Percentiles rank a stretch among this genome's conserved stretches.
phyloP scores from a whole-genome alignment of 2,888 invertebrate species.

The Keiferia lycopersicella region DNA sequence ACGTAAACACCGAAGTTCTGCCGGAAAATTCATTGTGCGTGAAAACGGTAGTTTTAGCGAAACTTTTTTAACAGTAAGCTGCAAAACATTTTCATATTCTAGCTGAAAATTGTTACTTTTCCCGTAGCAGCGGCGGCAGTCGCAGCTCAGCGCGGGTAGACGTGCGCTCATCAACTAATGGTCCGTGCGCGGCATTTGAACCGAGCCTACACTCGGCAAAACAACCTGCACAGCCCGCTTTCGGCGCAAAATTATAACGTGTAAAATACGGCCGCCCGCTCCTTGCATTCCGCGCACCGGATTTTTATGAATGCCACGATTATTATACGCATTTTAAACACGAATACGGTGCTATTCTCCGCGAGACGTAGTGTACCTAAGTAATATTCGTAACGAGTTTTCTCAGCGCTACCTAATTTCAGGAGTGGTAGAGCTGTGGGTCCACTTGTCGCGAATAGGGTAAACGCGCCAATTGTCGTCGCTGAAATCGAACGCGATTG shows the following conservation, averaged over 20 bases:
- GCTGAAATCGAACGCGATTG: conserved; percentile 73
- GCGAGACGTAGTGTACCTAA: conserved; percentile 56
- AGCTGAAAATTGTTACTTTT: conserved; percentile 77
- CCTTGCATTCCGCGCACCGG: conserved; percentile 77
- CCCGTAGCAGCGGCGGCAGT: conserved; percentile 51
- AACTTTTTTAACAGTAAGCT: conserved; percentile 66
- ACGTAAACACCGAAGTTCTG: conserved; percentile 59
- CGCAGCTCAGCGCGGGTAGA: conserved; percentile 40
- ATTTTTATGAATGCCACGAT: conserved; percentile 79
- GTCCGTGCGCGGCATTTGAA: conserved; percentile 81
- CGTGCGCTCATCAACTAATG: conserved; percentile 82
- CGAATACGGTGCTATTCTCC: conserved; percentile 76
- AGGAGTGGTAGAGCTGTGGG: conserved; percentile 57
- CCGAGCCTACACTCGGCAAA: conserved; percentile 78
- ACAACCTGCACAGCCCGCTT: conserved; percentile 70
- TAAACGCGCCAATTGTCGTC: conserved; percentile 55
- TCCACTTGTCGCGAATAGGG: conserved; percentile 54
- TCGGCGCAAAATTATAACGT: conserved; percentile 80
- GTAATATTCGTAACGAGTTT: conserved; percentile 80
- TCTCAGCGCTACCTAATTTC: conserved; percentile 76
- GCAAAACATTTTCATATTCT: conserved; percentile 77
- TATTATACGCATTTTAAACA: conserved; percentile 81
- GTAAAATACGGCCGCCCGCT: conserved; percentile 77
- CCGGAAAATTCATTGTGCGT: conserved; percentile 74
- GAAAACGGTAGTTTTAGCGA: conserved; percentile 71